Conservation (phyloP, 2,797 vertebrate species). For the Eutrigla gurnardus region DNA sequence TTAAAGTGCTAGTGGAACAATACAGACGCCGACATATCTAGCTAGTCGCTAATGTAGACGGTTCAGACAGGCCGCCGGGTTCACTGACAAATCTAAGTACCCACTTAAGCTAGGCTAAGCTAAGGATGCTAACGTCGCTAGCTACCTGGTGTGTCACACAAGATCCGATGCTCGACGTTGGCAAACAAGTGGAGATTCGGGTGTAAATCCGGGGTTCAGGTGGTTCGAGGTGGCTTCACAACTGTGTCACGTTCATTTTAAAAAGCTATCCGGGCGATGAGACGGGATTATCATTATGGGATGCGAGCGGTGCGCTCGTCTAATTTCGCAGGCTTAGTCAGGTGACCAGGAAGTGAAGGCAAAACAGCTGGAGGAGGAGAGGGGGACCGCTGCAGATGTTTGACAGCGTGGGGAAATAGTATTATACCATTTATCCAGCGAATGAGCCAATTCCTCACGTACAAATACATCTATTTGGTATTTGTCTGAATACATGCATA, state of each 20-base stretch:
- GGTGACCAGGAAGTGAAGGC: slow-evolving; percentile 71
- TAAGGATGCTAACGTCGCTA: slow-evolving; percentile 61
- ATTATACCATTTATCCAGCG: neutral
- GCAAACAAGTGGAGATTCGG: neutral
- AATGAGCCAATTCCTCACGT: neutral
- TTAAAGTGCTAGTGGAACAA: rapidly evolving
- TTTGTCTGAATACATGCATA: neutral
- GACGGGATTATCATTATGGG: slow-evolving; percentile 41
- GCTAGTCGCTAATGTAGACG: neutral
- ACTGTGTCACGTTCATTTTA: slow-evolving; percentile 39
- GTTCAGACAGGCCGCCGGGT: slow-evolving; percentile 27
- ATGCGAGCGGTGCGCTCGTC: slow-evolving; percentile 34
- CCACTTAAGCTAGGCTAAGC: slow-evolving; percentile 37
- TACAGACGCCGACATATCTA: neutral
- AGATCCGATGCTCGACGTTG: slow-evolving; percentile 21
- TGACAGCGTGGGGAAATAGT: neutral
- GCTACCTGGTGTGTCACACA: slow-evolving; percentile 53
- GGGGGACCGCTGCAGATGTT: slow-evolving; percentile 27
- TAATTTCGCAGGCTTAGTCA: slow-evolving; percentile 54
- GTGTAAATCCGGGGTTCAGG: slow-evolving; percentile 2
- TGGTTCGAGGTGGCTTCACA: neutral
- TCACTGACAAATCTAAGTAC: slow-evolving; percentile 16
- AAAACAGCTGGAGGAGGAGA: slow-evolving; percentile 60
- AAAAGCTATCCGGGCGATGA: slow-evolving; percentile 24
- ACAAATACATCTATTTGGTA: neutral